Evolutionary conservation across 2,888 invertebrate genomes (phyloP).

Genomic region (Spisula subtruncata): DNA sequence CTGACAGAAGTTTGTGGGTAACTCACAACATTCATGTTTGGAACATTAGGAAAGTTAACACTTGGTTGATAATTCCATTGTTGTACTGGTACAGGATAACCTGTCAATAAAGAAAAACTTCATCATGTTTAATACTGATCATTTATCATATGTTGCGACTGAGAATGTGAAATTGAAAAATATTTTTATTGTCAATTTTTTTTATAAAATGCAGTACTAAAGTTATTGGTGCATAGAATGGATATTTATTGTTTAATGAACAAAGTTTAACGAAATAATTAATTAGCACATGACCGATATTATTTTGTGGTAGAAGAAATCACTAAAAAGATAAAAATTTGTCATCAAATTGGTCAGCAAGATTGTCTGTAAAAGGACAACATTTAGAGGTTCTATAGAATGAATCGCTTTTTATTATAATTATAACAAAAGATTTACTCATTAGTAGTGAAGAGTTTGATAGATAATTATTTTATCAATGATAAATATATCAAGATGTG

Average conservation of each 20-base stretch:
- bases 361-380: no score
- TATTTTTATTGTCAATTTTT: no score
- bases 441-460: no score
- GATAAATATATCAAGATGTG: background rate
- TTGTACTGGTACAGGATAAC: conserved; percentile 14
- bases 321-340: no score
- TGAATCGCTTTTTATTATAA: no score
- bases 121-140: background rate
- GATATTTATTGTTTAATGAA: background rate
- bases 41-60: conserved; percentile 41
- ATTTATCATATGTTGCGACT: no score
- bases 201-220: background rate
- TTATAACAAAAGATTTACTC: no score
- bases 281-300: no score
- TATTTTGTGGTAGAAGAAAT: no score
- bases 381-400: no score
- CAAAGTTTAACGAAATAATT: background rate
- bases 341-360: no score
- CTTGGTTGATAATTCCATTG: conserved; percentile 48
- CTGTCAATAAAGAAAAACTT: background rate
- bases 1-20: background rate
- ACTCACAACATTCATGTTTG: background rate
- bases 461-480: no score
- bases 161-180: background rate
- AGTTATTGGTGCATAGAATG: background rate